Conservation (phyloP, 2,888 invertebrate genomes). For the Agrotis clavis region DNA sequence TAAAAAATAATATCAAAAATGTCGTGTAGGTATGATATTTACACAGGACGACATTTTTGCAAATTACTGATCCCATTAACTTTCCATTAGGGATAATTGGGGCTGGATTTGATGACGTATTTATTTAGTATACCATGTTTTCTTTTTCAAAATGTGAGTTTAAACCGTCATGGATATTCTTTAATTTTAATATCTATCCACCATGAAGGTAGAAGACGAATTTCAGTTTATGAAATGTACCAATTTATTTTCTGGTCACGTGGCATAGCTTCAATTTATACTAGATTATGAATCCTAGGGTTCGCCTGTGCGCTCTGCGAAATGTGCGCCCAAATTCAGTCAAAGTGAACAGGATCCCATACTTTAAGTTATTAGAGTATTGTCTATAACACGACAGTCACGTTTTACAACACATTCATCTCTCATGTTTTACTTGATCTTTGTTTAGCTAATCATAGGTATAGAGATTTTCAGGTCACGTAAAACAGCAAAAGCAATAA, state of each 20-base stretch:
- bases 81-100: slow-evolving; percentile 88
- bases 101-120: slow-evolving; percentile 63
- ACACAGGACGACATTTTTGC: slow-evolving; percentile 86
- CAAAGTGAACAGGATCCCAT: slow-evolving; percentile 21
- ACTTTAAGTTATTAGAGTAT: slow-evolving; percentile 3
- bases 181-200: background rate
- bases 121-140: slow-evolving; percentile 38
- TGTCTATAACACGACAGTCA: slow-evolving; percentile 19
- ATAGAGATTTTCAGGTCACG: slow-evolving; percentile 18
- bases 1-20: slow-evolving; percentile 77
- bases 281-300: background rate
- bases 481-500: slow-evolving; percentile 21
- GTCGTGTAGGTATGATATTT: slow-evolving; percentile 83
- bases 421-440: slow-evolving; percentile 13
- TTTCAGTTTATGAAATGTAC: background rate
- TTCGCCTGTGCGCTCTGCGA: too few relatives aligned
- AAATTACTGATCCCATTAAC: slow-evolving; percentile 89
- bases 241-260: background rate
- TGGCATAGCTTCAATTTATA: background rate
- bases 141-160: slow-evolving; percentile 28
- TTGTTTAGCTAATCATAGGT: background rate
- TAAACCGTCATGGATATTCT: background rate
- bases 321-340: background rate
- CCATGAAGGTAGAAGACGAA: background rate
- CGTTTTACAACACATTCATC: slow-evolving; percentile 14